Evolutionary conservation across 2,888 invertebrate species (phyloP).

Genomic region (Rhagophthalmus giganteus): DNA sequence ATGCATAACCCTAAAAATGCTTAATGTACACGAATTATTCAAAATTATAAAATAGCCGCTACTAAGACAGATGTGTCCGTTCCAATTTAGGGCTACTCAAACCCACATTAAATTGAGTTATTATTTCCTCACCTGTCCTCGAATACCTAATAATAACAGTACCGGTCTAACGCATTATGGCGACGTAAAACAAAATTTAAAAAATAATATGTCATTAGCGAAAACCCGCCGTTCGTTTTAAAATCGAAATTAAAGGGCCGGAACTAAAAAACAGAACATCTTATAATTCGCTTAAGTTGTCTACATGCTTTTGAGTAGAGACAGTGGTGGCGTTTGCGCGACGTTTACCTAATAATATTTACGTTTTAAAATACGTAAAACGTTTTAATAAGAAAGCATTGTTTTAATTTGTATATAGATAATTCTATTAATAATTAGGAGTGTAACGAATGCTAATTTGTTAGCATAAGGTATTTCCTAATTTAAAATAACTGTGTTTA

Average conservation of each 20-base stretch:
- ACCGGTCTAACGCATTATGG: background rate
- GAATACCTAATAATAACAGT: conserved; percentile 7
- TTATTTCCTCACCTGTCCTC: conserved; percentile 45
- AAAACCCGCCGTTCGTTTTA: background rate
- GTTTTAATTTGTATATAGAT: too few species aligned
- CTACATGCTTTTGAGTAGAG: background rate
- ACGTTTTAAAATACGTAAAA: too few species aligned
- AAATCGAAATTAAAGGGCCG: background rate
- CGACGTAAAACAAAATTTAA: background rate
- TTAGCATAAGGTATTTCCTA: too few species aligned
- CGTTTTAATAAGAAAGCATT: too few species aligned
- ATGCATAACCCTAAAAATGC: conserved; percentile 7
- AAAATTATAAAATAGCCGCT: conserved; percentile 20
- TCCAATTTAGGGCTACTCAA: conserved; percentile 11
- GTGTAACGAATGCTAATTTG: too few species aligned
- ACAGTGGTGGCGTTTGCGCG: background rate
- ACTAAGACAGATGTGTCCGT: conserved; percentile 16
- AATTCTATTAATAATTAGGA: too few species aligned
- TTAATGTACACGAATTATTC: conserved; percentile 19
- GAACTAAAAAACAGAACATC: background rate
- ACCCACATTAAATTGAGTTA: conserved; percentile 40
- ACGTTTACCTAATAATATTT: too few species aligned
- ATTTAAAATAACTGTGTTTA: too few species aligned
- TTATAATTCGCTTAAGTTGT: background rate
- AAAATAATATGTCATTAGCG: background rate